Base-by-base conservation (phyloP, 2,888 invertebrate species). In the Carabus problematicus region DNA sequence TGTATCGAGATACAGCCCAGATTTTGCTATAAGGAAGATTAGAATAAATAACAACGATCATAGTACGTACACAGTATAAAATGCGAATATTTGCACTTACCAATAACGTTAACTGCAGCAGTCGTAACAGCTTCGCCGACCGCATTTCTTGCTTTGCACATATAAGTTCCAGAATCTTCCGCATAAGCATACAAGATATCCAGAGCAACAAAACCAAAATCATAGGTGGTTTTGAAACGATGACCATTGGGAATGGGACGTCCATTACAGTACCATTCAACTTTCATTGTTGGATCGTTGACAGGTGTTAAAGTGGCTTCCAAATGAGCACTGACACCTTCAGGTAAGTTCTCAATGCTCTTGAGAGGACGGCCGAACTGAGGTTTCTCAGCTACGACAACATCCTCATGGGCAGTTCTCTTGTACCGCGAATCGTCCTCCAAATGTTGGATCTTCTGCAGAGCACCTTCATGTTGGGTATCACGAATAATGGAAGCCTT, bases 211-310 rank as follows among this genome's bases (percentile, higher is more conserved):
- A 94, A 98, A 72, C 98, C 98, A 82, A 99, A 98, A 81, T 99
- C 98, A 78, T 97, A 94, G 1, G 94, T 94, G 3, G 97, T 95
- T 82, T 95, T 95, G 83, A 97, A 98, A 73, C 98, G 89, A 80
- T 97, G 97, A 59, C 97, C 95, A 79, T 92, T 92, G 77, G 93
- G 92, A 76, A 99, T 89, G 1, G 97, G 97, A 76, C 91, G 87
- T 63, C 97, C 98, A 82, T 99, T 95, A 81, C 95, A 93, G 84
- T 89, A 97, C 99, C 98, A 99, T 84, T 98, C 98, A 8, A 99
- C 96, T 74, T 91, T 91, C 98, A 99, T 98, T 8, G 96, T 96
- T 3, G 98, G 97, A 82, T 99, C 99, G 77, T 98, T 97, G 43
- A 98, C 94, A 0, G 99, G 99, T 0, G 96, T 95, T 41, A 99